A percentile compares a stretch with the other conserved stretches of the same genome.
phyloP scores from a whole-genome alignment of 2,888 invertebrate genomes.

The Tenthredo scrophulariae region DNA sequence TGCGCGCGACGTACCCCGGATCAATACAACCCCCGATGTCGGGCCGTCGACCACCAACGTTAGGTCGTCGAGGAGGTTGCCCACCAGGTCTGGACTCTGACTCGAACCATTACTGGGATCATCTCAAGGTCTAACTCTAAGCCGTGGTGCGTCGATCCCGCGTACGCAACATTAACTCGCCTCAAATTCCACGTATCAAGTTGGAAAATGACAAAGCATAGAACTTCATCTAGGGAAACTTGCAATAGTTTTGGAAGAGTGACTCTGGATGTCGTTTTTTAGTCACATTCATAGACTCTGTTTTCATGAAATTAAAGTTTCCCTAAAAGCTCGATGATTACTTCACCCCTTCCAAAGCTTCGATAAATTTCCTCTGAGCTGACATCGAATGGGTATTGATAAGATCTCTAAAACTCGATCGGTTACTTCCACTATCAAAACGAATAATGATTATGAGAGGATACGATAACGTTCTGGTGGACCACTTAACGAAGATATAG shows the following conservation, averaged over 20 bases:
- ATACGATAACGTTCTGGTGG: slow-evolving; percentile 61
- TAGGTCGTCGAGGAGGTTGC: slow-evolving; percentile 41
- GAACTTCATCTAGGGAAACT: not conserved
- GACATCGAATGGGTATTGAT: not conserved
- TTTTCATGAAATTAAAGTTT: not conserved
- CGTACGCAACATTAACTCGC: slow-evolving; percentile 13
- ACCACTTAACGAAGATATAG: slow-evolving; percentile 62
- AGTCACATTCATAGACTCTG: not conserved
- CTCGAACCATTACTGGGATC: slow-evolving; percentile 13
- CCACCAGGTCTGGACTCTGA: slow-evolving; percentile 33
- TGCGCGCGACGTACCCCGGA: slow-evolving; percentile 73
- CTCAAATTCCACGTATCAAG: slow-evolving; percentile 12
- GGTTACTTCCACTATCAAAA: slow-evolving; percentile 54
- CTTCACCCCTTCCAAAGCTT: not conserved
- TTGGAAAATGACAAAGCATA: not conserved
- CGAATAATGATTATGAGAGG: slow-evolving; percentile 62
- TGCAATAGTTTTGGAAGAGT: not conserved
- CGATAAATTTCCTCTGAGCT: not conserved
- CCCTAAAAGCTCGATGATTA: not conserved
- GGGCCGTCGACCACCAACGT: slow-evolving; percentile 43
- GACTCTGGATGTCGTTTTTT: not conserved
- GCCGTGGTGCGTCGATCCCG: not conserved
- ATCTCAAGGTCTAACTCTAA: slow-evolving; percentile 21
- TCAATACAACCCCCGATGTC: slow-evolving; percentile 70
- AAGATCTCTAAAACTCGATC: slow-evolving; percentile 10